Base-by-base conservation (phyloP, 2,113 vertebrate species). In the Lucifuga dentata region DNA sequence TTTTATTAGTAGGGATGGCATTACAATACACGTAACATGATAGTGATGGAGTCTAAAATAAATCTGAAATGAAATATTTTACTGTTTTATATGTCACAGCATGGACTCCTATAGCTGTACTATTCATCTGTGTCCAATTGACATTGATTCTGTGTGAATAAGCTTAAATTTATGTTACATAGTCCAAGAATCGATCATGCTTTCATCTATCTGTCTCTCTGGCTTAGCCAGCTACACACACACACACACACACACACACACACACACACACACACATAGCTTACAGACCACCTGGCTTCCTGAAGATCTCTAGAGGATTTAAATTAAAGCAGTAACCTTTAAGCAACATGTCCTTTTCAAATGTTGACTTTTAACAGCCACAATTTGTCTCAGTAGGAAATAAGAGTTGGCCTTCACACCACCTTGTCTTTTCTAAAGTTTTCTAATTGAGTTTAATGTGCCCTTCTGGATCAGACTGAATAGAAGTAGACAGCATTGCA, bases 201-300 rank as follows among this genome's bases (percentile, higher is more conserved):
- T 33, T 62, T 20, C 56, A 39, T 32, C 26, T 64, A 56, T 59
- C 62, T 66, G 21, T 20, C 16, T 46, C 51, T 50, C 45, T 58
- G 45, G 43, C 48, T 56, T 59, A 58, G 20, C 17, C 11, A 3
- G n/a, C n/a, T n/a, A n/a, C n/a, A n/a, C n/a, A n/a, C n/a, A n/a
- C n/a, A n/a, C n/a, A n/a, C n/a, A n/a, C n/a, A n/a, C n/a, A n/a
- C n/a, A n/a, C n/a, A n/a, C n/a, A n/a, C n/a, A n/a, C n/a, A n/a
- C n/a, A n/a, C n/a, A n/a, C n/a, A n/a, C n/a, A n/a, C n/a, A n/a
- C n/a, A 53, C 70, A 68, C 38, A 33, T n/a, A 3, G 73, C 71
- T 74, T 69, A 56, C 12, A 48, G 56, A 67, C 63, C 70, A 70
- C 72, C 72, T 59, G 72, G 55, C 20, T 63, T 57, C 15, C 70